These are phyloP conservation scores for Drosophila picticornis DNA, from an alignment of 2,888 invertebrate genomes.

Conservation along the genomic window DNA sequence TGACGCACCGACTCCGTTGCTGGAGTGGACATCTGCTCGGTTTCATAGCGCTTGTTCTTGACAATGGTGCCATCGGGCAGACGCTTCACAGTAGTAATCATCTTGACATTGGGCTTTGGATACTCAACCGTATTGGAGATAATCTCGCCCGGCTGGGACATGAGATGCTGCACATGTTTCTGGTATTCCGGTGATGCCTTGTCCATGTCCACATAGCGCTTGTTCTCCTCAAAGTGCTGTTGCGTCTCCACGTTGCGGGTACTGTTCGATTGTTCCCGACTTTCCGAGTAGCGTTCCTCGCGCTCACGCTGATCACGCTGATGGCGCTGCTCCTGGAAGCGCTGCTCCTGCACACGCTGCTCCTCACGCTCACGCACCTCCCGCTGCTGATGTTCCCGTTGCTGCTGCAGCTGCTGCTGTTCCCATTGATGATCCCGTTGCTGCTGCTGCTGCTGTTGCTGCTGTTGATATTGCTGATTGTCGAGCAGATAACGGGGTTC, in stretches of 20 bases:
- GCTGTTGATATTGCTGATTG: conserved; percentile 35
- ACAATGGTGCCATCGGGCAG: conserved; percentile 89
- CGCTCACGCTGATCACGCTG: conserved; percentile 80
- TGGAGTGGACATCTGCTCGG: conserved; percentile 82
- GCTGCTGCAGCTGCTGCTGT: conserved; percentile 14
- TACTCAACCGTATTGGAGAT: conserved; percentile 87
- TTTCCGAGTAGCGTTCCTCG: conserved; percentile 70
- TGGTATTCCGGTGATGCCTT: conserved; percentile 84
- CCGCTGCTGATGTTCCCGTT: conserved; percentile 73
- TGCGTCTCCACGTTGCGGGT: conserved; percentile 80
- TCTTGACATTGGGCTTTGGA: conserved; percentile 89
- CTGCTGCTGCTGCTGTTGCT: conserved; percentile 21
- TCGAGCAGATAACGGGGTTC: conserved; percentile 74
- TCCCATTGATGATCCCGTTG: conserved; percentile 4
- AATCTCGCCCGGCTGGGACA: conserved; percentile 86
- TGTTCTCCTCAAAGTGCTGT: conserved; percentile 79
- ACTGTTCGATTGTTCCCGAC: conserved; percentile 64
- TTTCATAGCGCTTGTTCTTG: conserved; percentile 89
- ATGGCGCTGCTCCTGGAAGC: conserved; percentile 56
- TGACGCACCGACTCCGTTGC: conserved; percentile 54
- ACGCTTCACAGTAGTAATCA: conserved; percentile 89
- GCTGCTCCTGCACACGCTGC: conserved; percentile 53
- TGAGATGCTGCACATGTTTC: conserved; percentile 81
- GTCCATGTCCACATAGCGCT: conserved; percentile 84
- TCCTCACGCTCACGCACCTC: conserved; percentile 31